These are phyloP conservation scores for Leucania comma DNA, from an alignment of 2,888 invertebrate genomes.

Conservation along the genomic window DNA sequence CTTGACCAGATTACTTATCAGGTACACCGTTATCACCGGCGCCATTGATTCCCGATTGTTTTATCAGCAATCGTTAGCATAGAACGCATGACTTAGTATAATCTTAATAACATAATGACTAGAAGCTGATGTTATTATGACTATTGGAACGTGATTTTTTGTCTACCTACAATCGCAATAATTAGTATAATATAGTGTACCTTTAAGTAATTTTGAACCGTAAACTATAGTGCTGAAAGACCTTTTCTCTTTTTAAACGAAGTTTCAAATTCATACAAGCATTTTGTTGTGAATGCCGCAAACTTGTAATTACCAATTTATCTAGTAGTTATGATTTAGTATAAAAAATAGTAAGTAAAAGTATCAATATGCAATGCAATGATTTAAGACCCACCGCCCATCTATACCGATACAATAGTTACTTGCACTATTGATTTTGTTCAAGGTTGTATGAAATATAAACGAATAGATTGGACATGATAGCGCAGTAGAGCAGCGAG, in stretches of 20 bases:
- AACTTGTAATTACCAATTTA: background rate
- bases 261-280: background rate
- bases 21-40: slow-evolving; percentile 10
- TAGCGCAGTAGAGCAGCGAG: background rate
- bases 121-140: slow-evolving; percentile 16
- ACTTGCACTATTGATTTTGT: background rate
- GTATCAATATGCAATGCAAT: background rate
- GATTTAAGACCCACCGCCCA: background rate
- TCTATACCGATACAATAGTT: slow-evolving; percentile 2
- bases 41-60: slow-evolving; percentile 8
- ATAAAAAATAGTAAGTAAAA: background rate
- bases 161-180: background rate
- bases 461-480: background rate
- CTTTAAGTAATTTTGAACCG: slow-evolving; percentile 1
- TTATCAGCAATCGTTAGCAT: slow-evolving; percentile 17
- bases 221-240: background rate
- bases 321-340: background rate
- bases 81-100: slow-evolving; percentile 17
- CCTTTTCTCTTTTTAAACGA: background rate
- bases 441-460: background rate
- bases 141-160: slow-evolving; percentile 8
- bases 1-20: slow-evolving; percentile 39
- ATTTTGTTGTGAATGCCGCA: background rate
- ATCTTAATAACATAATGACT: slow-evolving; percentile 29
- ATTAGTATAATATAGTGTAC: background rate